Conservation (phyloP, 1,140 invertebrate genomes). For the Nautilus pompilius region DNA sequence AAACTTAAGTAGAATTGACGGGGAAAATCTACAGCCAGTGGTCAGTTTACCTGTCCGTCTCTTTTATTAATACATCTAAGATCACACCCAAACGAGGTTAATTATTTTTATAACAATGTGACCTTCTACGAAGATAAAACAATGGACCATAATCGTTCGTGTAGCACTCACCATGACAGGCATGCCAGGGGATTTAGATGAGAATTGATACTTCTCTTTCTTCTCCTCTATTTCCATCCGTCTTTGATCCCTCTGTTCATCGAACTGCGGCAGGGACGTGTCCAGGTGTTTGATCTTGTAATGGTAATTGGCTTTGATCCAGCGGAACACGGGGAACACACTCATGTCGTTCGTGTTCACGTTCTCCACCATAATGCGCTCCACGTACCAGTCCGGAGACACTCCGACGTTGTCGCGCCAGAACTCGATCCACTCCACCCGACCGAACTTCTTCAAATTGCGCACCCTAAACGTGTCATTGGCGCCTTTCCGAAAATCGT, state of each 20-base stretch:
- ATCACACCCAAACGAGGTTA: no score
- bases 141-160: neutral
- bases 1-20: no score
- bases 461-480: constrained; percentile 42
- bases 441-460: constrained; percentile 33
- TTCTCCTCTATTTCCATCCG: constrained; percentile 52
- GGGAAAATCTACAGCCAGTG: no score
- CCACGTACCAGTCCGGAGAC: constrained; percentile 55
- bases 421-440: constrained; percentile 45
- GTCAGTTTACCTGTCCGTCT: no score
- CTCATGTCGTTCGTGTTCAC: constrained; percentile 38
- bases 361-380: constrained; percentile 51
- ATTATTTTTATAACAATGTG: no score
- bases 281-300: constrained; percentile 56
- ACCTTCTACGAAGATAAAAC: no score
- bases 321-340: constrained; percentile 56
- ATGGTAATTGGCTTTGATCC: constrained; percentile 51
- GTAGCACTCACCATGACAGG: constrained; percentile 57
- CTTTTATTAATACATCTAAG: no score
- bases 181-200: constrained; percentile 41
- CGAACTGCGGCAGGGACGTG: constrained; percentile 55
- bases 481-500: constrained; percentile 54
- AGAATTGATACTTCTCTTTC: constrained; percentile 44
- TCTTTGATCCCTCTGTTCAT: constrained; percentile 48
- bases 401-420: constrained; percentile 54